Evolutionary conservation across 2,797 vertebrate genomes (phyloP).

Genomic region (Nannoperca obscura): DNA sequence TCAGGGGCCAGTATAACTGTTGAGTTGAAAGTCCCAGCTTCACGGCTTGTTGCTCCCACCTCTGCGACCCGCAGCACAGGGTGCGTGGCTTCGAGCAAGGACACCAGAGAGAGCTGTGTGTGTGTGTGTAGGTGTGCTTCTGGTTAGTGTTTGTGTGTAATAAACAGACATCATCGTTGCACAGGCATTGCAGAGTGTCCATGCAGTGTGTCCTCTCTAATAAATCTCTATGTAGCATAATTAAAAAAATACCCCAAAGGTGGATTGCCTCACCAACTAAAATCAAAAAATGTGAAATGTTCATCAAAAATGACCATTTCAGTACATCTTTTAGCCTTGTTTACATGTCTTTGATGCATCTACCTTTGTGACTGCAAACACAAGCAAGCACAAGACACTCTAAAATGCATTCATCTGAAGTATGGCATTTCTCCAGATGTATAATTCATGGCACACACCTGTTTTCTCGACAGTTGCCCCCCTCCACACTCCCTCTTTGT

Average conservation of each 20-base stretch:
- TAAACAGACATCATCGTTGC: conserved; percentile 43
- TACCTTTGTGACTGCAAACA: conserved; percentile 42
- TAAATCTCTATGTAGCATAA: conserved; percentile 65
- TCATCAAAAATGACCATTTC: conserved; percentile 39
- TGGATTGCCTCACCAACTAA: conserved; percentile 40
- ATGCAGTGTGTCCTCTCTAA: conserved; percentile 59
- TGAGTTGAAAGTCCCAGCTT: conserved; percentile 71
- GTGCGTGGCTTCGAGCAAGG: conserved; percentile 72
- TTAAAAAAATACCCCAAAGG: conserved; percentile 59
- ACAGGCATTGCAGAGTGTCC: conserved; percentile 32
- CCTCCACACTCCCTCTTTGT: conserved; percentile 38
- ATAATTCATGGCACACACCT: conserved; percentile 83
- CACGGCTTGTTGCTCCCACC: conserved; percentile 76
- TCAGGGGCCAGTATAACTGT: conserved; percentile 66
- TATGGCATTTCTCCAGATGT: conserved; percentile 72
- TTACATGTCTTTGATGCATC: conserved; percentile 30
- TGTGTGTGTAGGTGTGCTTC: conserved; percentile 23
- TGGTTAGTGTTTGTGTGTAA: conserved; percentile 39
- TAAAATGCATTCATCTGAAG: conserved; percentile 68
- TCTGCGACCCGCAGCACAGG: conserved; percentile 63
- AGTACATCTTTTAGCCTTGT: conserved; percentile 9
- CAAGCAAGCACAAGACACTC: conserved; percentile 34
- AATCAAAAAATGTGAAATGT: conserved; percentile 36
- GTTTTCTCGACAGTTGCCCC: conserved; percentile 66
- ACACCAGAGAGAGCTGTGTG: conserved; percentile 53